Base-by-base conservation (phyloP, 1,140 invertebrate species). In the Limonius californicus region DNA sequence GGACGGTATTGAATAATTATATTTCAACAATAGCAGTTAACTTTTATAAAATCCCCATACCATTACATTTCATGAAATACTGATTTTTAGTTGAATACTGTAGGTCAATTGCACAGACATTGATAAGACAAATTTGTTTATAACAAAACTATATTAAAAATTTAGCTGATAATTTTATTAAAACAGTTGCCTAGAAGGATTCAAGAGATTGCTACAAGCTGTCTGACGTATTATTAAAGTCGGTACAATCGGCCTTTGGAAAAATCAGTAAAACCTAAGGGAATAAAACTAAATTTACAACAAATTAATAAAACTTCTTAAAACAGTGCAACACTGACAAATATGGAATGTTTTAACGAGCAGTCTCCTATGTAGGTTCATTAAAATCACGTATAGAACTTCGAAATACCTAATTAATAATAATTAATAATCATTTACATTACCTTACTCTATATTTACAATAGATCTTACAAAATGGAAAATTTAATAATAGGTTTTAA, bases 401-500 rank as follows among this genome's bases (percentile, higher is more conserved):
- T 39, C 2, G 2, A 39, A 14, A 39, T 12, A 39, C 35, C 35
- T 39, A 39, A 9, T 39, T 12, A 39, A 39, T 39, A 39, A 39
- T 12, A 9, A 39, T 12, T 12, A 39, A 50, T 18, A 18, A 45
- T 45, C 45, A 50, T 50, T 50, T 50, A 50, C 45, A 50, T 14
- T 50, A 50, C n/a, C 45, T 50, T 50, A 50, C 45, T 11, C 45
- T 50, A 50, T 50, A 50, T 50, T 18, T 50, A 50, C 45, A 39
- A 45, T 50, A 50, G 14, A 50, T 50, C 16, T 50, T 50, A 21
- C 45, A 50, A 50, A 50, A 19, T 50, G 18, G 45, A 50, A 50
- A 39, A 12, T 39, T 39, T 39, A 39, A 39, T 39, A 12, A 39
- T n/a, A 39, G 27, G 4, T 32, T 32, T 32, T 11, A 32, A 32